Percentiles rank a stretch among this genome's conserved stretches.
phyloP scores from a whole-genome alignment of 2,888 invertebrate genomes.

The Microchrysa polita region DNA sequence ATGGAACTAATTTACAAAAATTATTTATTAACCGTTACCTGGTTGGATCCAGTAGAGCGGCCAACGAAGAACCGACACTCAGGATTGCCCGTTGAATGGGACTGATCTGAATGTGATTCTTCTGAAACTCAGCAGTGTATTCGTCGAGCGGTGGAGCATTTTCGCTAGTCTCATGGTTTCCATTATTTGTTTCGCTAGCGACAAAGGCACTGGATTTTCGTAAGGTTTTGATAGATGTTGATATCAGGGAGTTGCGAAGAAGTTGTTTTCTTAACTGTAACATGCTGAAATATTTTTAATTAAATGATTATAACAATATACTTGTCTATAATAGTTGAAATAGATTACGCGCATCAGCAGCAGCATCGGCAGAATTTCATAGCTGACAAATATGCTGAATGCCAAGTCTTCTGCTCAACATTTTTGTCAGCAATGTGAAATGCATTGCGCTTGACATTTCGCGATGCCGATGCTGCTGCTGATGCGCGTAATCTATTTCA shows the following conservation, averaged over 20 bases:
- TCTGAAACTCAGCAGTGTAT: slow-evolving; percentile 72
- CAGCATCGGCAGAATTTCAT: no score
- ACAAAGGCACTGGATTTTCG: not conserved
- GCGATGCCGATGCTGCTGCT: no score
- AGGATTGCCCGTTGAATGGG: slow-evolving; percentile 81
- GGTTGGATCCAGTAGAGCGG: slow-evolving; percentile 83
- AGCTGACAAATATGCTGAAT: no score
- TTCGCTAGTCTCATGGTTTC: not conserved
- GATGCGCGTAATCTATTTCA: no score
- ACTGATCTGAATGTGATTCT: slow-evolving; percentile 73
- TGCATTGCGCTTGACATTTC: no score
- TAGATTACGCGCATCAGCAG: no score
- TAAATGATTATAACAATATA: no score
- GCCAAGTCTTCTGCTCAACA: no score
- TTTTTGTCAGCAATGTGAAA: no score
- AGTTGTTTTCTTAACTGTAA: not conserved
- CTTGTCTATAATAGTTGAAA: no score
- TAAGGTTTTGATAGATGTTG: slow-evolving; percentile 3
- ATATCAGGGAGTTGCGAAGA: slow-evolving; percentile 4
- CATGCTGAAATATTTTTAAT: slow-evolving; percentile 12
- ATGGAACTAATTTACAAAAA: not conserved
- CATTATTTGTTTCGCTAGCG: not conserved
- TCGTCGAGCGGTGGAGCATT: slow-evolving; percentile 56
- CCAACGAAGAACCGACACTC: slow-evolving; percentile 85
- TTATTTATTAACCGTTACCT: slow-evolving; percentile 59